Base-by-base conservation (phyloP, 2,113 vertebrate genomes). In the Steatornis caripensis region DNA sequence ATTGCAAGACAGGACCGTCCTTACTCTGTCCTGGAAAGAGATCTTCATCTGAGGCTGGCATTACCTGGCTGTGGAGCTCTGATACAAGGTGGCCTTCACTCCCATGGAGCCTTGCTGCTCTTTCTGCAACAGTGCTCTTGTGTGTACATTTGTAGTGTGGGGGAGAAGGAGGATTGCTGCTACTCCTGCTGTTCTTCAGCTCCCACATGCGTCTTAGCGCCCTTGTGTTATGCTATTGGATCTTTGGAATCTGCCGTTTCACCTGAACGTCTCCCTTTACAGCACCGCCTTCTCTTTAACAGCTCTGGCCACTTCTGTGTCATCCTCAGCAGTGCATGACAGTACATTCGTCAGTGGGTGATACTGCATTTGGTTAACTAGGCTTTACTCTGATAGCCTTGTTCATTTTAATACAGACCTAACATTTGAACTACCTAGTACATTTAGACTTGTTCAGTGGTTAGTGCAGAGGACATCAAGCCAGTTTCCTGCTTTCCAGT, bases 381-480 rank as follows among this genome's bases (percentile, higher is more conserved):
- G 65, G 37, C 37, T 69, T 92, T 37, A 20, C 41, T 72, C 7
- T 66, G 61, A 18, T 66, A 68, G 29, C 41, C 53, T 89, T 55
- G 24, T 48, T 87, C 36, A 34, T 84, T 84, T 65, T 43, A 92
- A 57, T 64, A 32, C 12, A 81, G 53, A 80, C 39, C 37, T 88
- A 68, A 77, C 27, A 21, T 78, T 84, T 93, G 36, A 82, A 84
- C 76, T 80, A 26, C 23, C 30, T 78, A 15, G 20, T 76, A 58
- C 8, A 6, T 85, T 72, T 71, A 48, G 54, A 65, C n/a, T 61
- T 2, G 1, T 76, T 80, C 36, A 6, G 34, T 86, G 26, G 22
- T 85, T 87, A 93, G 70, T 24, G 34, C 58, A 94, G 78, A 91
- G 39, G 45, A 24, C 34, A 49, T 87, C 22, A 94, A 84, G 48